Percentiles rank a stretch among this genome's conserved stretches.
Evolutionary conservation across 2,888 invertebrate species (phyloP).

Genomic region (Orchesellides sinensis): DNA sequence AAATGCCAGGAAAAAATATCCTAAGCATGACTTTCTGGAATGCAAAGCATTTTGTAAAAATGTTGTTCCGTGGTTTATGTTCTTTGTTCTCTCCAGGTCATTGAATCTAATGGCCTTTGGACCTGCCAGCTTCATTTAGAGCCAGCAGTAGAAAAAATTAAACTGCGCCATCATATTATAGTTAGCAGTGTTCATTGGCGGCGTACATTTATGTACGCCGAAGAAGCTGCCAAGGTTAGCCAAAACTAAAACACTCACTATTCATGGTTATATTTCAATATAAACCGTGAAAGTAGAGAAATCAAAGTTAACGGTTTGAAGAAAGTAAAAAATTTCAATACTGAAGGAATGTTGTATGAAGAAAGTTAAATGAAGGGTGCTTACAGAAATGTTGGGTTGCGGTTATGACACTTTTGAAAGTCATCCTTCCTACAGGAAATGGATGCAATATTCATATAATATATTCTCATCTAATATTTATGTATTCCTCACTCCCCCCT

Average conservation of each 20-base stretch:
- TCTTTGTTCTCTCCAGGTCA: constrained; percentile 35
- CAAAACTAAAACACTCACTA: constrained; percentile 23
- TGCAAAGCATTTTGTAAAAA: too few species aligned
- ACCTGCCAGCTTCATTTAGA: constrained; percentile 45
- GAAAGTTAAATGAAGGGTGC: constrained; percentile 22
- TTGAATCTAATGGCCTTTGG: constrained; percentile 49
- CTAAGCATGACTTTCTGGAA: too few species aligned
- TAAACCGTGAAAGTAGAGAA: constrained; percentile 27
- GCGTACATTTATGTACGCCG: too few species aligned
- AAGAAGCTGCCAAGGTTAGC: constrained; percentile 9
- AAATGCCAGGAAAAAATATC: too few species aligned
- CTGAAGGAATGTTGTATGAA: too few species aligned
- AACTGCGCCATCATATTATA: too few species aligned
- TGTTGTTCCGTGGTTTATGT: too few species aligned
- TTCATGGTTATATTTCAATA: constrained; percentile 32
- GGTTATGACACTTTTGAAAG: neutral
- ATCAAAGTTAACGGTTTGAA: constrained; percentile 44
- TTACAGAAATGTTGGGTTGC: constrained; percentile 7
- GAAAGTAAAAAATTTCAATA: too few species aligned
- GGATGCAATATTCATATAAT: constrained; percentile 11
- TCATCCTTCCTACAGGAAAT: constrained; percentile 13
- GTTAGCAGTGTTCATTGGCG: too few species aligned
- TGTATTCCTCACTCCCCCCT: neutral
- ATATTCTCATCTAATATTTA: constrained; percentile 7
- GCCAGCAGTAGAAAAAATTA: constrained; percentile 23